Conservation (phyloP, 23 tunicate genomes). For the Halocynthia aurantium region DNA sequence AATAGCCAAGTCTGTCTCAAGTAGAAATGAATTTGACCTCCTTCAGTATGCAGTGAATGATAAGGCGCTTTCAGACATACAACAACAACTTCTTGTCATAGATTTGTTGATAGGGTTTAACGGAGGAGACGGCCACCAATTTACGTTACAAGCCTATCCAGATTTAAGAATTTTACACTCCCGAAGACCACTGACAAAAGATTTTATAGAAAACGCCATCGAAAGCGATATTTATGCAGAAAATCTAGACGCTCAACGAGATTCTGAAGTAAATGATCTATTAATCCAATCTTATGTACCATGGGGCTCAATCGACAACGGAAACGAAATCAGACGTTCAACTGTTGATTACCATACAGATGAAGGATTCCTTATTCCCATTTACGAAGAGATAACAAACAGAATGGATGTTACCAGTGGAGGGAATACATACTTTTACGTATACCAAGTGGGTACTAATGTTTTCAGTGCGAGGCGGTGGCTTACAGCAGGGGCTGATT, state of each 20-base stretch:
- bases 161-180: slow-evolving; percentile 2
- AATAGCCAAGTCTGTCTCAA: not conserved
- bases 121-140: slow-evolving; percentile 12
- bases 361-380: slow-evolving; percentile 4
- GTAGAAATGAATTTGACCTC: not conserved
- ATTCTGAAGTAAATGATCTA: not conserved
- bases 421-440: slow-evolving; percentile 4
- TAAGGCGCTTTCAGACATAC: not conserved
- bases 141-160: slow-evolving; percentile 18
- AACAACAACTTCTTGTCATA: not conserved
- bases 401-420: not conserved
- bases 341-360: slow-evolving; percentile 20
- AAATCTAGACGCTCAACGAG: not conserved
- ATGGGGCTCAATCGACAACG: slow-evolving; percentile 12
- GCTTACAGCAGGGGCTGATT: slow-evolving; percentile 6
- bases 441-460: slow-evolving; percentile 1
- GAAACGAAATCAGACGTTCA: slow-evolving; percentile 7
- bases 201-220: not conserved
- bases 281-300: slow-evolving; percentile 6
- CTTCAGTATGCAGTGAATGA: not conserved
- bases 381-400: slow-evolving; percentile 4
- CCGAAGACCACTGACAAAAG: not conserved
- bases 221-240: slow-evolving; percentile 9
- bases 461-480: not conserved
- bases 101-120: slow-evolving; percentile 7